Base-by-base conservation (phyloP, 2,113 vertebrate genomes). In the Recurvirostra avosetta region DNA sequence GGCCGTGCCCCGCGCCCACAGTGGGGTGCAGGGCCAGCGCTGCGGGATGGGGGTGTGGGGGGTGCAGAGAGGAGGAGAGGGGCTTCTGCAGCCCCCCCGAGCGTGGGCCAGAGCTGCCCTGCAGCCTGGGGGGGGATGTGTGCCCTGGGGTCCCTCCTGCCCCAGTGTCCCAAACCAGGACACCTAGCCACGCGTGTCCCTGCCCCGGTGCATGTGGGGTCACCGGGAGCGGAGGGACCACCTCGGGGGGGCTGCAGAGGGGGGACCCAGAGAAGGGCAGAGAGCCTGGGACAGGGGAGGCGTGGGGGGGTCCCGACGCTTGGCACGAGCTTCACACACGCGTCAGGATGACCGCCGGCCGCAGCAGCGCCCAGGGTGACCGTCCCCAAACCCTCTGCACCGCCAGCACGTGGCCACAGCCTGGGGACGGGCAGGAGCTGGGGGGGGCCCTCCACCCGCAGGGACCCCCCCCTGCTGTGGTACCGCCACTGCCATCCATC, bases 251-350 rank as follows among this genome's bases (percentile, higher is more conserved):
- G 74, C 58, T 58, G 86, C n/a, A 10, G 2, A 16, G 17, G 66
- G 8, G 30, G 7, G 3, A 32, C 19, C 5, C 11, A 2, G 61
- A 18, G 2, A 15, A 56, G 15, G 10, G 47, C 62, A 67, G 59
- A 26, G 59, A 62, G 4, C 23, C n/a, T 2, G 22, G 59, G 59
- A 15, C 22, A 21, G 32, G 59, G n/a, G n/a, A 45, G 4, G 6
- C 0, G 8, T 6, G 40, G 8, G 34, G 16, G 34, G 27, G 11
- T 12, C 15, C 10, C 1, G 5, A 3, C 0, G 2, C 15, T 15
- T 53, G 27, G 36, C 32, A 29, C 10, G 1, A 0, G 2, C 58
- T 66, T 36, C 3, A 19, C 30, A 3, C 25, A 3, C 0, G 1
- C 6, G 6, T 12, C 6, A 5, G 56, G 30, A 49, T 12, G 16